Percentiles rank a stretch among this genome's conserved stretches.
These are phyloP conservation scores for Petaurus breviceps DNA, from an alignment of 2,113 vertebrate genomes.

Conservation along the genomic window DNA sequence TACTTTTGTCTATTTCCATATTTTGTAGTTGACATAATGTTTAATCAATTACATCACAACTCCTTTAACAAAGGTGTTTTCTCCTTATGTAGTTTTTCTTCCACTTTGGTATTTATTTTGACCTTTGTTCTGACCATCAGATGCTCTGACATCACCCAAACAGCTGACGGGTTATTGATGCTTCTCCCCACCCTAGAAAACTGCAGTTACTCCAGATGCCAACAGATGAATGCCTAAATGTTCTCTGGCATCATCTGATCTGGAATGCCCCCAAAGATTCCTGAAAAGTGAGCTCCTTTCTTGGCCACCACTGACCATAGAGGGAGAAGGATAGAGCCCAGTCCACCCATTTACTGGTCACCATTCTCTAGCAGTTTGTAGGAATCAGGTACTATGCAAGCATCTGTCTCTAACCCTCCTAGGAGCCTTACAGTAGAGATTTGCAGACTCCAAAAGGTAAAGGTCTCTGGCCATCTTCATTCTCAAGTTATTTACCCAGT, in stretches of 20 bases:
- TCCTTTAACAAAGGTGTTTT: neutral
- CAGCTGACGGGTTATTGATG: neutral
- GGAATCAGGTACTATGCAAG: neutral
- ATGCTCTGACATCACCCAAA: neutral
- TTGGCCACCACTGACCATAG: neutral
- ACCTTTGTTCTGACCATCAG: neutral
- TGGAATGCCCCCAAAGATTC: neutral
- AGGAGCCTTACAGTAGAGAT: neutral
- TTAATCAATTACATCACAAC: neutral
- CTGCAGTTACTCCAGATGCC: neutral
- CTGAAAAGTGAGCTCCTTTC: neutral
- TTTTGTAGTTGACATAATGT: neutral
- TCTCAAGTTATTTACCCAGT: neutral
- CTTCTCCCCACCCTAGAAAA: neutral
- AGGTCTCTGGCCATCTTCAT: constrained; percentile 32
- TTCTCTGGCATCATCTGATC: neutral
- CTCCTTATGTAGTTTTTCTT: neutral
- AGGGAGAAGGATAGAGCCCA: neutral
- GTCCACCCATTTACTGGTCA: no score
- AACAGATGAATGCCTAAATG: neutral
- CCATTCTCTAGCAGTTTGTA: neutral
- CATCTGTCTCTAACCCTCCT: neutral
- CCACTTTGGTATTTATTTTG: neutral
- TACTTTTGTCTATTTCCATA: neutral
- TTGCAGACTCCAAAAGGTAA: neutral